phyloP scores from a whole-genome alignment of 2,113 vertebrate genomes.

The Alaudala cheleensis region DNA sequence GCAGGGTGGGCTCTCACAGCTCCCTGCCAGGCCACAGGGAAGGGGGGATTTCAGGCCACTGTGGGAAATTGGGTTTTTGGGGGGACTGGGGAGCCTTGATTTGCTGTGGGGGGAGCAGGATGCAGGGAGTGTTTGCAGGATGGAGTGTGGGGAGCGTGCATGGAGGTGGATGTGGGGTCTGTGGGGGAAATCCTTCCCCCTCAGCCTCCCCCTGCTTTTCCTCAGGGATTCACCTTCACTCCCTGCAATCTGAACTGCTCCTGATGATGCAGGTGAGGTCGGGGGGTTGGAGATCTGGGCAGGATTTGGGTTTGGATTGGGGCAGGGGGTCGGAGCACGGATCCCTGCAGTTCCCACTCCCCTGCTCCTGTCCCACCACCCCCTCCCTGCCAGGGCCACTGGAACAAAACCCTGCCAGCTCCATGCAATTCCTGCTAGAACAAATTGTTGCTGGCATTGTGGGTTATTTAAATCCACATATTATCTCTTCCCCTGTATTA shows the following conservation, averaged over 20 bases:
- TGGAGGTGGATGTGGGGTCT: not conserved
- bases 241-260: not conserved
- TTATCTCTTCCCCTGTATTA: conserved; percentile 64
- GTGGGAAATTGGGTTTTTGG: not conserved
- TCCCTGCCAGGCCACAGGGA: not conserved
- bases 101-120: not conserved
- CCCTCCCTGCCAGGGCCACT: not conserved
- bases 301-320: fast-evolving
- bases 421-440: conserved; percentile 28
- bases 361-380: not conserved
- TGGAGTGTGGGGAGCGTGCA: fast-evolving
- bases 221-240: not conserved
- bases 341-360: not conserved
- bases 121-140: not conserved
- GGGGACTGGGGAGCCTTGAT: not conserved
- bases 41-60: not conserved
- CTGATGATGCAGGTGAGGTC: not conserved
- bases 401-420: not conserved
- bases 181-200: not conserved
- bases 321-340: not conserved
- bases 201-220: not conserved
- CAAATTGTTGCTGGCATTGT: conserved; percentile 66
- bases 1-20: not conserved
- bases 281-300: not conserved
- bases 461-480: conserved; percentile 67